phyloP scores from a whole-genome alignment of 64 coral and sea anemone genomes.

The Stichodactyla helianthus region DNA sequence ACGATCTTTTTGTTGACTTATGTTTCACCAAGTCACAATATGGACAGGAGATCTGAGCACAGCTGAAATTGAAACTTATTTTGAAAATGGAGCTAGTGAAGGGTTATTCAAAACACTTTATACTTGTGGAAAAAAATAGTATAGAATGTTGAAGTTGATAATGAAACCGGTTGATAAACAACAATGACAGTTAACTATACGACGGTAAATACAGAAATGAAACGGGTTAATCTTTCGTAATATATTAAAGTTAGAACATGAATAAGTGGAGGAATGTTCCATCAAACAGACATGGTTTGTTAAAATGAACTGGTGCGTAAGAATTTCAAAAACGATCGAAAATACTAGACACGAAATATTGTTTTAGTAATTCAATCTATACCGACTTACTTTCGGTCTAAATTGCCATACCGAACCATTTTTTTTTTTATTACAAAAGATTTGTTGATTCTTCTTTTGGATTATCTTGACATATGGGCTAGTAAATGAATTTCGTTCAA shows the following conservation, averaged over 20 bases:
- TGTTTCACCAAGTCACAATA: background rate
- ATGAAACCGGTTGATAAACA: background rate
- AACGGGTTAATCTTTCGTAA: background rate
- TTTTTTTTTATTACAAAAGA: background rate
- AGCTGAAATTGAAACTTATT: background rate
- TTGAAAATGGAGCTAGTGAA: no score
- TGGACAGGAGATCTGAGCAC: background rate
- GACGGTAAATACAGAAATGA: background rate
- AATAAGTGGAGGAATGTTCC: background rate
- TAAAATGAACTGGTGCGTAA: background rate
- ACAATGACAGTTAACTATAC: background rate
- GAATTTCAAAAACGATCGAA: background rate
- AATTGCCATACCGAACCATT: background rate
- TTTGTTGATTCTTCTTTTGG: background rate
- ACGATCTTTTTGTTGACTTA: background rate
- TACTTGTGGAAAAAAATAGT: no score
- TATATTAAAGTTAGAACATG: background rate
- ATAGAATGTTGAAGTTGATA: background rate
- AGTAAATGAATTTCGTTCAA: background rate
- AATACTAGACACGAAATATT: background rate
- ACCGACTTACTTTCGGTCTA: conserved; percentile 4
- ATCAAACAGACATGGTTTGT: background rate
- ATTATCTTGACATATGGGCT: background rate
- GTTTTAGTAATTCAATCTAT: background rate
- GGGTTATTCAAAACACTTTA: no score